Evolutionary conservation across 2,797 vertebrate genomes (phyloP).

Genomic region (Artibeus jamaicensis): DNA sequence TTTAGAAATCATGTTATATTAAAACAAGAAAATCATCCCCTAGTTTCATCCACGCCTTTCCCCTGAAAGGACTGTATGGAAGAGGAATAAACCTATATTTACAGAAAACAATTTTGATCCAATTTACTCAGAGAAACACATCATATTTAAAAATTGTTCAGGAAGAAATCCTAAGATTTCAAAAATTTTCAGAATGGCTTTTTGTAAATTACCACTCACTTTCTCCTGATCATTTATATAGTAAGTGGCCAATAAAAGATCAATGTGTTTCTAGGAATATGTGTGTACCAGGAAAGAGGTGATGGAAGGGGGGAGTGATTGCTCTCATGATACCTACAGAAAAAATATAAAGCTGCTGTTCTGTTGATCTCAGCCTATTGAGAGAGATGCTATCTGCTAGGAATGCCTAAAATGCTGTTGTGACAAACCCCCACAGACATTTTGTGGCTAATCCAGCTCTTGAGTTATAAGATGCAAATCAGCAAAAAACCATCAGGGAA

Average conservation of each 20-base stretch:
- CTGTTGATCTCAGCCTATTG: not conserved
- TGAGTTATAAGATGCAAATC: not conserved
- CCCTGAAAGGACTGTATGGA: not conserved
- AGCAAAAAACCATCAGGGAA: not conserved
- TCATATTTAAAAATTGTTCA: not conserved
- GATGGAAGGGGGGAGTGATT: not conserved
- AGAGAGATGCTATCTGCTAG: not conserved
- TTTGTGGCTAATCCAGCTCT: not conserved
- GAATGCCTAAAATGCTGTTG: not conserved
- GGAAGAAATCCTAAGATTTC: not conserved
- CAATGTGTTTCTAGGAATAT: not conserved
- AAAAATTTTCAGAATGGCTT: not conserved
- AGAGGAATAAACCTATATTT: not conserved
- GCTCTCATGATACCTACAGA: not conserved
- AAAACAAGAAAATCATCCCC: not conserved
- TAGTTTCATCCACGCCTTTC: not conserved
- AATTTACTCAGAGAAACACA: not conserved
- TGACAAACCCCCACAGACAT: not conserved
- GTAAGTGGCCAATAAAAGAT: not conserved
- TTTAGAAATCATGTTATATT: not conserved
- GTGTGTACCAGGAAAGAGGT: not conserved
- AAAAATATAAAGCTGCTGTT: not conserved
- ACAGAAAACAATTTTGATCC: not conserved
- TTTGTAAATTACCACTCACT: not conserved
- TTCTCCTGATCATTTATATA: not conserved